Evolutionary conservation across 2,888 invertebrate genomes (phyloP).

Genomic region (Sarcophaga caerulescens): DNA sequence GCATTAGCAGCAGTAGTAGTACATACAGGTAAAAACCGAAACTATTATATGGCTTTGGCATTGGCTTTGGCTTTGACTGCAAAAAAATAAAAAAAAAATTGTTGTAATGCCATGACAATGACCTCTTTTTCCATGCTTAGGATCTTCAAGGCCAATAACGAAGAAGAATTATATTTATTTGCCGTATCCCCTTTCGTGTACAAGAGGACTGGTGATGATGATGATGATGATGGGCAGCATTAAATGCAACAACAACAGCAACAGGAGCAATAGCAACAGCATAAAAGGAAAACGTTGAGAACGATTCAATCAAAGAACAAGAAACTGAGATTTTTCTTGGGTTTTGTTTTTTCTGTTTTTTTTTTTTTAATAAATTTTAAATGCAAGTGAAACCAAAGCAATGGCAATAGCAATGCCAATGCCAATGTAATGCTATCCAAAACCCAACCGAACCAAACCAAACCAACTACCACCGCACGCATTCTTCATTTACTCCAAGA

Average conservation of each 20-base stretch:
- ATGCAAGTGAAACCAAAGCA: constrained; percentile 38
- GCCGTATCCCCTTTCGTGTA: constrained; percentile 47
- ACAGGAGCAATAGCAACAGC: neutral
- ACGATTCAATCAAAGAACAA: constrained; percentile 29
- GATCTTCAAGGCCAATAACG: constrained; percentile 77
- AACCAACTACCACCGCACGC: constrained; percentile 55
- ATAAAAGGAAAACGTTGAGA: constrained; percentile 30
- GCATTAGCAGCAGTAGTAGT: neutral
- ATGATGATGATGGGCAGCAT: neutral
- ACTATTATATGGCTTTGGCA: constrained; percentile 48
- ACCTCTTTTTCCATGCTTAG: constrained; percentile 78
- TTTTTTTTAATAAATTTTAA: constrained; percentile 35
- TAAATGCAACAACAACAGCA: constrained; percentile 30
- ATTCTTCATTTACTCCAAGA: constrained; percentile 33
- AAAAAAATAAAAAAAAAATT: neutral
- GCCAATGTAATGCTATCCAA: neutral
- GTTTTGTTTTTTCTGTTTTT: neutral
- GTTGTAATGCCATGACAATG: constrained; percentile 76
- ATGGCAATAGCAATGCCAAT: neutral
- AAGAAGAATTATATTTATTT: constrained; percentile 71
- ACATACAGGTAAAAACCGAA: constrained; percentile 2
- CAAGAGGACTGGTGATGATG: neutral
- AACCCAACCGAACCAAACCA: constrained; percentile 26
- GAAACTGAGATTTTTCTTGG: constrained; percentile 61
- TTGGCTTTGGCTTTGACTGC: constrained; percentile 38